Base-by-base conservation (phyloP, 2,888 invertebrate genomes). In the Cylloceria caligata region DNA sequence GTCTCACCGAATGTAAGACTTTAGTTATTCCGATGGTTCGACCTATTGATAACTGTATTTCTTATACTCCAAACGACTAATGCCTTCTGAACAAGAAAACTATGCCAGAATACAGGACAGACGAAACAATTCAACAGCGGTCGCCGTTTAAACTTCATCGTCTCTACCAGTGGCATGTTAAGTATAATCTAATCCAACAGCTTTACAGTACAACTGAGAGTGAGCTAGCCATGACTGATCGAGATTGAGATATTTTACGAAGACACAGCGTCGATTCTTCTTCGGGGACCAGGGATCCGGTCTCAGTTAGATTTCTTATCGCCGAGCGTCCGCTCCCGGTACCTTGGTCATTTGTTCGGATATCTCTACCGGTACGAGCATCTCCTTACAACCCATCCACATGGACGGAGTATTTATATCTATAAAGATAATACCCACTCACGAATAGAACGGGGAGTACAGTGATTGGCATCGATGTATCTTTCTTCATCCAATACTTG, bases 191-290 rank as follows among this genome's bases (percentile, higher is more conserved):
- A n/a, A 47, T 62, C 60, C 27, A 75, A 60, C 55, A 55, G 42
- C 34, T 36, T 30, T 71, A 4, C 57, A 7, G 68, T 42, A 55
- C 47, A 55, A 71, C 16, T 30, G 64, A 49, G 11, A n/a, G 55
- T 36, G 75, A 62, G 55, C 42, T 16, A 42, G 47, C 11, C 13
- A 13, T n/a, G 47, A 68, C 42, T 74, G 81, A 83, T 83, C 42
- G 60, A 77, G 75, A 84, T 84, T 83, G 84, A 84, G 83, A 85
- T 84, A 85, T 84, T 84, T 80, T 73, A 80, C 75, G 52, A 52
- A 74, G 84, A 36, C 49, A 65, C 47, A 47, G 42, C 67, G 72
- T 62, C 36, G 69, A 72, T 73, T 68, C 19, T 65, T 68, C 75
- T 57, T 45, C 39, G 45, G 64, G 47, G 52, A 52, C 24, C 16